Evolutionary conservation across 2,888 invertebrate genomes (phyloP).

Genomic region (Meta bourneti): DNA sequence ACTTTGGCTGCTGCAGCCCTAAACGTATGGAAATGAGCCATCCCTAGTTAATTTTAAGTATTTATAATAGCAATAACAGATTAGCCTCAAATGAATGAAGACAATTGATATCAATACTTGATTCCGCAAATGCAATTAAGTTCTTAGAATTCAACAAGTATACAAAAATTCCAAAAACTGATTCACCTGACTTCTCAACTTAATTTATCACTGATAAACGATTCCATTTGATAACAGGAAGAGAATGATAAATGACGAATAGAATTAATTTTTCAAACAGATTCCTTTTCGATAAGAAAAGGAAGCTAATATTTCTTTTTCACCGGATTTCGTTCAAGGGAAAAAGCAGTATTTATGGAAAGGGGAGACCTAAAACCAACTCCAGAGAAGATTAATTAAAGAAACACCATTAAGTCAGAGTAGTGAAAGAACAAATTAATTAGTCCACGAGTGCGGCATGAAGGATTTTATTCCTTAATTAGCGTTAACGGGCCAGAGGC

Average conservation of each 20-base stretch:
- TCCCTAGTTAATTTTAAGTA: no score
- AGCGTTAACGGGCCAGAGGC: conserved; percentile 20
- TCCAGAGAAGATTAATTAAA: background rate
- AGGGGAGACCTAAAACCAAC: background rate
- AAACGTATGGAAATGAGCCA: no score
- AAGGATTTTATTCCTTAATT: conserved; percentile 50
- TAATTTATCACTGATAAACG: background rate
- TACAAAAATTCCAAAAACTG: background rate
- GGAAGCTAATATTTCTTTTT: background rate
- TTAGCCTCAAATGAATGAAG: no score
- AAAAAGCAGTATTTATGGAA: background rate
- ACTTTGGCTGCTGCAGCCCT: no score
- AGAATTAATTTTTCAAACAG: background rate
- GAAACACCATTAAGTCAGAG: conserved; percentile 1
- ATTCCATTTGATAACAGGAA: background rate
- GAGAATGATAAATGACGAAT: background rate
- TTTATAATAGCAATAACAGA: no score
- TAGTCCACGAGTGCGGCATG: conserved; percentile 6
- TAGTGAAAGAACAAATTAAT: conserved; percentile 47
- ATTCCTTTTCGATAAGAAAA: background rate
- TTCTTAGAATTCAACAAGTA: background rate
- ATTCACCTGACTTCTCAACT: background rate
- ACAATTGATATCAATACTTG: no score
- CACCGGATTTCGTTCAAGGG: background rate
- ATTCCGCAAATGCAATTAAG: background rate